Percentiles rank a stretch among this genome's conserved stretches.
phyloP scores from a whole-genome alignment of 2,888 invertebrate genomes.

The Andrena trimmerana region DNA sequence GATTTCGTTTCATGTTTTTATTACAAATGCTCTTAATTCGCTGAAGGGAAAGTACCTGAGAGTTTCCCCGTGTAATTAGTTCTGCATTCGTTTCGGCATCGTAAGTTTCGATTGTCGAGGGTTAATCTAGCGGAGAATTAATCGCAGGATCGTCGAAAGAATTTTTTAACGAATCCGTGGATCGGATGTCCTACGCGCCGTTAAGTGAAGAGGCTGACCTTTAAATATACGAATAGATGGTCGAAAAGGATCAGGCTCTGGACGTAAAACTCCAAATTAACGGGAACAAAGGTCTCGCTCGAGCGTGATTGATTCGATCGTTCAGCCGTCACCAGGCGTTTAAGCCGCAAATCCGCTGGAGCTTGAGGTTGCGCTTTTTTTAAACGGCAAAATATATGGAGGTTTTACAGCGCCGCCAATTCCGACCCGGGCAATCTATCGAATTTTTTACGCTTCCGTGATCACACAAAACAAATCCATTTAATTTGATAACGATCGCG shows the following conservation, averaged over 20 bases:
- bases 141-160: background rate
- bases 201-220: constrained; percentile 27
- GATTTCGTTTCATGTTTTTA: background rate
- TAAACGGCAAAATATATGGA: constrained; percentile 49
- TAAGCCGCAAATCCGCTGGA: constrained; percentile 61
- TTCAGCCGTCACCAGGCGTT: constrained; percentile 66
- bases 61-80: background rate
- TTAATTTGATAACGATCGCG: constrained; percentile 50
- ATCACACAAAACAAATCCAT: constrained; percentile 45
- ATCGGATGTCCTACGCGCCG: background rate
- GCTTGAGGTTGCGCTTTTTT: constrained; percentile 58
- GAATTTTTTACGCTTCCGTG: constrained; percentile 47
- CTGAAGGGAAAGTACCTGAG: too few species aligned
- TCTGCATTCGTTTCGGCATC: background rate
- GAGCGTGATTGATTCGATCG: constrained; percentile 72
- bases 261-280: constrained; percentile 64
- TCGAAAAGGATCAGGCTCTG: constrained; percentile 44
- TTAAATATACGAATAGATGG: constrained; percentile 43
- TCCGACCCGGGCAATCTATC: constrained; percentile 38
- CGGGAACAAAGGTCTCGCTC: constrained; percentile 62
- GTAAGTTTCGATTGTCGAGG: background rate
- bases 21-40: background rate
- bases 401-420: constrained; percentile 50
- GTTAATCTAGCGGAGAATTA: background rate
- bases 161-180: constrained; percentile 23